Conservation (phyloP, 2,113 vertebrate species). For the Pteruthius melanotis region DNA sequence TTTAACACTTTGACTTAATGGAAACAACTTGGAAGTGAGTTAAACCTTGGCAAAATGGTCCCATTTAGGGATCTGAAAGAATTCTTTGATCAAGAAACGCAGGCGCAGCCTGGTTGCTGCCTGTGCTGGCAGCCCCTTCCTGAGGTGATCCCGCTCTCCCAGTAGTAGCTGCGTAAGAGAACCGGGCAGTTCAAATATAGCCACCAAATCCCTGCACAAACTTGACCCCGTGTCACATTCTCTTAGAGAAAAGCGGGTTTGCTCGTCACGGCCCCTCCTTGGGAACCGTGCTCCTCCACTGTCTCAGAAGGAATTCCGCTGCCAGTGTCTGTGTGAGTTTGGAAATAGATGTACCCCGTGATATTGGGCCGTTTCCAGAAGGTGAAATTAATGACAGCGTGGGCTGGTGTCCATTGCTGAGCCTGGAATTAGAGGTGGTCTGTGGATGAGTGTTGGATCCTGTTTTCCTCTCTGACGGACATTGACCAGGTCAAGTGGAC, state of each 20-base stretch:
- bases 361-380: background rate
- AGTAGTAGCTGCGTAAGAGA: background rate
- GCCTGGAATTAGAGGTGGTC: background rate
- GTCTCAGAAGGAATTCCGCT: accelerated
- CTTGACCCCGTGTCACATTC: background rate
- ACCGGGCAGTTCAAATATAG: background rate
- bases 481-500: background rate
- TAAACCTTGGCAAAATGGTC: background rate
- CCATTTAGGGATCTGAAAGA: background rate
- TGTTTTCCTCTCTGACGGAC: background rate
- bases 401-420: accelerated
- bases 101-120: background rate
- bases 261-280: background rate
- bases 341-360: background rate
- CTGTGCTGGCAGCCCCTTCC: background rate
- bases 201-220: background rate
- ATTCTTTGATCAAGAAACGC: background rate
- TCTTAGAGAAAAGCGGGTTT: background rate
- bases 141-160: background rate
- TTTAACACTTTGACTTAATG: background rate
- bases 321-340: accelerated
- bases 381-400: accelerated
- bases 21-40: background rate
- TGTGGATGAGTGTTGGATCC: accelerated
- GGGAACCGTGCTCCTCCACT: accelerated